Conservation (phyloP, 2,888 invertebrate species). For the Drosophila demipolita region DNA sequence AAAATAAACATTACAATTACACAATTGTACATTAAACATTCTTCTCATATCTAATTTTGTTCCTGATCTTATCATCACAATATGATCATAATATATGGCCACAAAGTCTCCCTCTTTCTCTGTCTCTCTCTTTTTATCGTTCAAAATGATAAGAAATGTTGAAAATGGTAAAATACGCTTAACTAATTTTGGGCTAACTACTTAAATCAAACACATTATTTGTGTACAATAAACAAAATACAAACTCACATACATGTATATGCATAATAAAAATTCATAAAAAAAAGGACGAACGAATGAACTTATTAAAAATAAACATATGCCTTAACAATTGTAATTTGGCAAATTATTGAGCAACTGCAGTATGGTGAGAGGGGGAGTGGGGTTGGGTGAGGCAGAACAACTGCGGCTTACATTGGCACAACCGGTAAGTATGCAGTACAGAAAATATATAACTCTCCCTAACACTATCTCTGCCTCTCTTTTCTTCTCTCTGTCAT, state of each 20-base stretch:
- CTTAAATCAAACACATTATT: constrained; percentile 59
- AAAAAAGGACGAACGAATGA: constrained; percentile 8
- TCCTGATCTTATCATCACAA: constrained; percentile 5
- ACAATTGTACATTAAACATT: constrained; percentile 3
- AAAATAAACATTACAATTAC: constrained; percentile 28
- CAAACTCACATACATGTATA: constrained; percentile 12
- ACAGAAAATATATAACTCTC: constrained; percentile 24
- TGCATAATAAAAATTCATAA: constrained; percentile 22
- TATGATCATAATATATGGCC: constrained; percentile 52
- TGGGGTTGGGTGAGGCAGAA: constrained; percentile 2
- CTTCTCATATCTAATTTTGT: constrained; percentile 9
- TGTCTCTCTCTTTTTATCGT: background rate
- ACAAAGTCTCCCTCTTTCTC: constrained; percentile 39
- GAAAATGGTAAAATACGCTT: constrained; percentile 53
- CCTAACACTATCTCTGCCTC: constrained; percentile 5
- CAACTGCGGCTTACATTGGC: constrained; percentile 38
- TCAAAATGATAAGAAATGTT: constrained; percentile 29
- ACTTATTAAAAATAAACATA: constrained; percentile 26
- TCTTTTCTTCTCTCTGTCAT: constrained; percentile 1
- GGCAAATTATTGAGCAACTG: constrained; percentile 77
- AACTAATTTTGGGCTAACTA: constrained; percentile 77
- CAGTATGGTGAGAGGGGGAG: constrained; percentile 11
- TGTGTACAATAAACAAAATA: constrained; percentile 23
- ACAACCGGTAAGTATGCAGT: constrained; percentile 56
- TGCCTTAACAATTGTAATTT: constrained; percentile 66